Conservation (phyloP, 1,140 invertebrate genomes). For the Monomorium pharaonis region DNA sequence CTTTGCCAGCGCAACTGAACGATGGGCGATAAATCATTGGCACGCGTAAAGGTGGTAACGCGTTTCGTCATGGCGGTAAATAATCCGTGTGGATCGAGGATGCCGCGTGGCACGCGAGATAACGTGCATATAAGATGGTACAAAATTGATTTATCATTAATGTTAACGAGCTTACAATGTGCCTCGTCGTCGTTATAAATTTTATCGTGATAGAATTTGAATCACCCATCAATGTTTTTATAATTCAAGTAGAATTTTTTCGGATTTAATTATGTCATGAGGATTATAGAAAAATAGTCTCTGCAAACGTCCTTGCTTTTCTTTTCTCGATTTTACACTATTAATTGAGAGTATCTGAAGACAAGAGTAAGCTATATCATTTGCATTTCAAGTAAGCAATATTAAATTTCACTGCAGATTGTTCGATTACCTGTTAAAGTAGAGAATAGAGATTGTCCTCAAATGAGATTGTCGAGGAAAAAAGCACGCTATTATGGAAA, state of each 20-base stretch:
- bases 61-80: constrained; percentile 49
- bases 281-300: neutral
- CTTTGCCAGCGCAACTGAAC: constrained; percentile 55
- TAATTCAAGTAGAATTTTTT: neutral
- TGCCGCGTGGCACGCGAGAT: constrained; percentile 5
- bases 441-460: constrained; percentile 31
- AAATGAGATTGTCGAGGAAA: constrained; percentile 64
- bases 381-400: constrained; percentile 60
- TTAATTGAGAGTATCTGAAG: neutral
- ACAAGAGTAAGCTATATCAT: constrained; percentile 24
- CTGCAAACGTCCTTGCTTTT: neutral
- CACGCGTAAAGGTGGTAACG: constrained; percentile 56
- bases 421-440: constrained; percentile 60
- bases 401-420: constrained; percentile 48
- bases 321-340: constrained; percentile 8
- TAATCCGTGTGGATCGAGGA: constrained; percentile 34
- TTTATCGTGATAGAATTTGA: neutral
- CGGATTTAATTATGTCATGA: neutral
- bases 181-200: neutral
- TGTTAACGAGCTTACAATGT: constrained; percentile 32
- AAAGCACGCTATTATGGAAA: constrained; percentile 31
- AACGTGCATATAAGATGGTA: neutral
- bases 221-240: neutral
- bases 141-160: constrained; percentile 45
- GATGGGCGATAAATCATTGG: constrained; percentile 67